Evolutionary conservation across 2,797 vertebrate genomes (phyloP), one percentile per base, ranked within the genome.

Genomic region (Coccyzus lansbergi): DNA sequence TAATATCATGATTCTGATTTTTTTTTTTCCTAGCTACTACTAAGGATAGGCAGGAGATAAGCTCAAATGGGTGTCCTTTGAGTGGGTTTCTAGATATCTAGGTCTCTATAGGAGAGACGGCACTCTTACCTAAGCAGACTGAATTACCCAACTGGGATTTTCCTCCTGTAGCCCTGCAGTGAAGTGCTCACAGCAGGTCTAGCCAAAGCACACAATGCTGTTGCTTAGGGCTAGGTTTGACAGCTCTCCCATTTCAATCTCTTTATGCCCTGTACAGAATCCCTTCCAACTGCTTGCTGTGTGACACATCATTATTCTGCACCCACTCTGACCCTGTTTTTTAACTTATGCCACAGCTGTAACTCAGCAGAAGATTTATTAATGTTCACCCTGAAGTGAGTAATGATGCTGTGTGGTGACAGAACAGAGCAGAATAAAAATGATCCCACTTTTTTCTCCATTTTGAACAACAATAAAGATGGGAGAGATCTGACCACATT

Each of bases 401-500:
- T 78, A 62, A 81, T 81, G 53, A 25, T 15, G 26, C 15, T 67
- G 5, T 42, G 60, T 71, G 69, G 24, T 77, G 59, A 58, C 71
- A 85, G 44, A 76, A 51, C 20, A 72, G 46, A 80, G 29, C 4
- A 49, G 40, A 75, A 62, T 22, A 56, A 69, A 82, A 81, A 6
- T 0, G 0, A 8, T 8, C 18, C 21, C 4, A 4, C 4, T 51
- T 82, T 56, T 72, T 75, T 20, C 25, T 85, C 28, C 1, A 0
- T 58, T 90, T 82, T 6, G 8, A 62, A 46, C 18, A 81, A 80
- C 83, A 86, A 58, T 26, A 24, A 6, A 46, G 3, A 6, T 55
- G 17, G 67, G 36, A 70, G 28, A 16, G 67, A 63, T 10, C 16
- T n/a, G 69, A 8, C 33, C 19, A 31, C 7, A 8, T 31, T 33